These are phyloP conservation scores for Danio albolineatus DNA, from an alignment of 2,797 vertebrate species.

Conservation along the genomic window DNA sequence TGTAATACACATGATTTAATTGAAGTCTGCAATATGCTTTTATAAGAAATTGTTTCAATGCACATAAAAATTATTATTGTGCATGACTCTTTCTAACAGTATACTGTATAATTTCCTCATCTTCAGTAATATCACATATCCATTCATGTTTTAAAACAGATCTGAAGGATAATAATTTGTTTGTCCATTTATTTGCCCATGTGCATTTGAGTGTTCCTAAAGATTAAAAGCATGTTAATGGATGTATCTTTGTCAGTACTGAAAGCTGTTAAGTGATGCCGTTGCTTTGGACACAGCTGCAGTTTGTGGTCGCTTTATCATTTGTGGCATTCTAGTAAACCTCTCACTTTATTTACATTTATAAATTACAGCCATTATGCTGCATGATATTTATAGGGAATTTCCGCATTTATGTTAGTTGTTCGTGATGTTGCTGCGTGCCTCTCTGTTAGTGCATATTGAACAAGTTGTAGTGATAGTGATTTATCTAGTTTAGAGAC, in stretches of 20 bases:
- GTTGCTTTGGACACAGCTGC: conserved; percentile 11
- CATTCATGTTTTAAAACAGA: conserved; percentile 4
- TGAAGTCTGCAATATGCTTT: background rate
- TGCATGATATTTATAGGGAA: background rate
- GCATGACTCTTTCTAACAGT: background rate
- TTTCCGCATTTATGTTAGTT: conserved; percentile 11
- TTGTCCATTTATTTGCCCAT: background rate
- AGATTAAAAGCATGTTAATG: conserved; percentile 2
- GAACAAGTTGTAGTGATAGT: conserved; percentile 28
- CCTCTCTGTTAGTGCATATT: background rate
- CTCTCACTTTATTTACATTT: too few species aligned
- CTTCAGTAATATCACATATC: background rate
- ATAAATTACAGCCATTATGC: too few species aligned
- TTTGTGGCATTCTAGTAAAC: too few species aligned
- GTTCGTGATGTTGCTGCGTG: conserved; percentile 18
- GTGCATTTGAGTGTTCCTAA: background rate
- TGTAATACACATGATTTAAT: background rate
- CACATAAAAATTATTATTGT: background rate
- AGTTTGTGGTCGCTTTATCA: background rate
- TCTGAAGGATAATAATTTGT: background rate
- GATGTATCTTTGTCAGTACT: background rate
- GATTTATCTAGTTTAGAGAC: background rate
- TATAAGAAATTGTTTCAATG: background rate
- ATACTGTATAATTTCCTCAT: background rate
- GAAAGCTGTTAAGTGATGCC: conserved; percentile 7